Conservation (phyloP, 1,140 invertebrate species). For the Solenopsis fugax region DNA sequence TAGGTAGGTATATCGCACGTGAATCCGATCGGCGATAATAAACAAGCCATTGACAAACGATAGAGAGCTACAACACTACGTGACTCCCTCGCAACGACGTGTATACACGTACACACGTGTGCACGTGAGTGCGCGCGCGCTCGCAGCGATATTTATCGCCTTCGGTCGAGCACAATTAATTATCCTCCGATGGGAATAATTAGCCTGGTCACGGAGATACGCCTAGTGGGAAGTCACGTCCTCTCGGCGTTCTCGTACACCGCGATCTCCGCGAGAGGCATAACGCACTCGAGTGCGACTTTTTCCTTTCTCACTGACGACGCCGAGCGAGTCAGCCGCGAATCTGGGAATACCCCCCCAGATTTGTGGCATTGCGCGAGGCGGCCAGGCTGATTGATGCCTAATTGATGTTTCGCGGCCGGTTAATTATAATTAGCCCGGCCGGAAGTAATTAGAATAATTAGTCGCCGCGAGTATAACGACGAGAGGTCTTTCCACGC, state of each 20-base stretch:
- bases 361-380: conserved; percentile 41
- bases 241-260: conserved; percentile 36
- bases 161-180: conserved; percentile 68
- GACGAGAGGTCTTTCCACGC: conserved; percentile 36
- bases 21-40: conserved; percentile 79
- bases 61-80: conserved; percentile 74
- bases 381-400: conserved; percentile 51
- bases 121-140: conserved; percentile 17
- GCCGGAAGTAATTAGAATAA: conserved; percentile 69
- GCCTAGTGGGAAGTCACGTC: conserved; percentile 63
- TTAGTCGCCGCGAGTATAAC: conserved; percentile 51
- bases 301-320: conserved; percentile 59
- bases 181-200: conserved; percentile 72
- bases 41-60: conserved; percentile 72
- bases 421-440: conserved; percentile 67
- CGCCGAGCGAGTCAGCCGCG: background rate
- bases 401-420: conserved; percentile 60
- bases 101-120: background rate
- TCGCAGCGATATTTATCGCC: conserved; percentile 70
- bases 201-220: conserved; percentile 66
- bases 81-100: conserved; percentile 41
- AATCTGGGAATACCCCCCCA: conserved; percentile 39
- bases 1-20: conserved; percentile 72
- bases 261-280: background rate
- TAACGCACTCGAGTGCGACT: conserved; percentile 11